Evolutionary conservation across 2,113 vertebrate genomes (phyloP).

Genomic region (Ptilorrhoa leucosticta): DNA sequence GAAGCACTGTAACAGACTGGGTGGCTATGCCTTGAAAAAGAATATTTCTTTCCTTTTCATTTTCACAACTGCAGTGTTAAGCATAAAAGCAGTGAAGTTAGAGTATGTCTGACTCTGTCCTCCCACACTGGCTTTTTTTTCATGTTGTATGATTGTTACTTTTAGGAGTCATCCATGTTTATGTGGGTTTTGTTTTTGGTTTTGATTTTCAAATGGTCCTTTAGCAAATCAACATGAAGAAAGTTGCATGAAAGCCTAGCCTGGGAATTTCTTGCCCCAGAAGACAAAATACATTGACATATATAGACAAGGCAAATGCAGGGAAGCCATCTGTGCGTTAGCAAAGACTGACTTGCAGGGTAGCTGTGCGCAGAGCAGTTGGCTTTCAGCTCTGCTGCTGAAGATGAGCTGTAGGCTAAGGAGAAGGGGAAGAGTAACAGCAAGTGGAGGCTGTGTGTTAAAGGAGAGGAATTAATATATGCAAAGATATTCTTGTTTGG

Average conservation of each 20-base stretch:
- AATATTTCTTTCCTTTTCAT: not conserved
- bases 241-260: not conserved
- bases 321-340: not conserved
- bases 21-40: not conserved
- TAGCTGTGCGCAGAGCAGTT: not conserved
- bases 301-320: not conserved
- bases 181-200: not conserved
- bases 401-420: not conserved
- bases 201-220: not conserved
- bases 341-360: not conserved
- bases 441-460: not conserved
- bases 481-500: not conserved
- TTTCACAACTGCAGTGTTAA: slow-evolving; percentile 4
- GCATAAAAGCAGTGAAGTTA: not conserved
- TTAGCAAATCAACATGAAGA: not conserved
- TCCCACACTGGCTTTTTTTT: not conserved
- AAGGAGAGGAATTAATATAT: not conserved
- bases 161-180: not conserved
- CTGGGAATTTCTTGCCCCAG: not conserved
- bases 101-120: not conserved
- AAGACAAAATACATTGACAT: not conserved
- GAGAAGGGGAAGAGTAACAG: not conserved
- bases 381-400: not conserved
- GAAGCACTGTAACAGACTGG: not conserved
- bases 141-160: not conserved